These are phyloP conservation scores for Sceloporus undulatus DNA, from an alignment of 2,113 vertebrate genomes.

Conservation along the genomic window DNA sequence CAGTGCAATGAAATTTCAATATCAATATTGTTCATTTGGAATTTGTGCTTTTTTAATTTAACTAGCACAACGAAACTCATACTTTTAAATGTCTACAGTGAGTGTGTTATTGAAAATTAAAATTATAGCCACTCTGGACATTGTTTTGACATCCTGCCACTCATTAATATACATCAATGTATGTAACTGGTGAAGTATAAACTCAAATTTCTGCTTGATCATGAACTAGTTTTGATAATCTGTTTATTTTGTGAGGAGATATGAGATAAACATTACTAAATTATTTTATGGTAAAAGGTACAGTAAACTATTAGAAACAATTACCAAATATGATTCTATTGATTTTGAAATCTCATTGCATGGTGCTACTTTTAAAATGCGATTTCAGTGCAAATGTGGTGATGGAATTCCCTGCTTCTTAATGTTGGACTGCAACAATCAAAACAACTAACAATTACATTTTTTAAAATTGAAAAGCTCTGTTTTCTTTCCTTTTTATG, in stretches of 20 bases:
- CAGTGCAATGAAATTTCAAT: conserved; percentile 68
- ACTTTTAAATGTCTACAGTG: not conserved
- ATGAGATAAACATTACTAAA: conserved; percentile 19
- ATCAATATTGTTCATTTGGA: conserved; percentile 56
- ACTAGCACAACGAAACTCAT: not conserved
- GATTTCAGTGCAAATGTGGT: conserved; percentile 73
- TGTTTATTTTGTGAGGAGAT: not conserved
- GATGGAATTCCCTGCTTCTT: conserved; percentile 74
- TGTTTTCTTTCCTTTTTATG: conserved; percentile 27
- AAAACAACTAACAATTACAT: conserved; percentile 54
- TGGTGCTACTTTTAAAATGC: conserved; percentile 60
- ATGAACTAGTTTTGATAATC: not conserved
- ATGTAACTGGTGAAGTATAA: not conserved
- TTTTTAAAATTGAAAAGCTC: conserved; percentile 50
- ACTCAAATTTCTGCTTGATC: not conserved
- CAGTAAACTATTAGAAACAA: not conserved
- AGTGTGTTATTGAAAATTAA: not conserved
- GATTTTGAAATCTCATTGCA: conserved; percentile 69
- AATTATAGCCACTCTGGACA: not conserved
- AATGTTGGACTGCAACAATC: conserved; percentile 55
- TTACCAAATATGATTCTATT: conserved; percentile 23
- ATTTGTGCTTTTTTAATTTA: conserved; percentile 19
- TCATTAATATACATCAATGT: conserved; percentile 9
- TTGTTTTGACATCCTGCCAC: conserved; percentile 17
- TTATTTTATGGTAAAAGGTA: conserved; percentile 7